Evolutionary conservation across 2,888 invertebrate species (phyloP), one percentile per base, ranked within the genome.

Genomic region (Ophion ventricosus): DNA sequence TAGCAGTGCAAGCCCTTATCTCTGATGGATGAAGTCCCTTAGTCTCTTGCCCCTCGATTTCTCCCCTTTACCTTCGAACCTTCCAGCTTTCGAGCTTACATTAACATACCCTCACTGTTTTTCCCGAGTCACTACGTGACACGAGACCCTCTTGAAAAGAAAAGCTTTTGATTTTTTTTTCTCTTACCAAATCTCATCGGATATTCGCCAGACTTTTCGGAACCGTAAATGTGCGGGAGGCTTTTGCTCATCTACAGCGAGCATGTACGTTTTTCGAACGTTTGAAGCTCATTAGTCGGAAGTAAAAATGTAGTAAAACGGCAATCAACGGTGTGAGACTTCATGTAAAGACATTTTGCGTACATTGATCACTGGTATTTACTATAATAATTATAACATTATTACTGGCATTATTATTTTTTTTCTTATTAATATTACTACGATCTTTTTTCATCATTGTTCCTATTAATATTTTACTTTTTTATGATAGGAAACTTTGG

Each of bases 21-120:
- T 81, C 81, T 83, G 82, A 85, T 78, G 76, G 78, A 82, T 83
- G 67, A 73, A 77, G 82, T 66, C 73, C 74, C 84, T 77, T 67
- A 82, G 56, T 49, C 49, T 20, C 61, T 49, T 54, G 23, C 66
- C 26, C 43, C 29, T 56, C 49, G 11, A 11, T 56, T 23, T 61
- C 43, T 43, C 7, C 7, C 0, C 25, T 25, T 35, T 4, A 5
- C 56, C 69, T 20, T 11, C 29, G 26, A 26, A 64, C 25, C 56
- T 29, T 35, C 35, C 35, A 26, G 29, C 64, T 79, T 64, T 35
- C 8, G 56, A 72, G 79, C 72, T 40, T 63, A 63, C 63, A 40
- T 56, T 72, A 56, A 26, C 72, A 79, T 56, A 64, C 70, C 63
- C 49, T 72, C 61, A 7, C 2, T 40, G 72, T 63, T 79, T 77